phyloP scores from a whole-genome alignment of 2,888 invertebrate genomes.

The Entomobrya proxima region DNA sequence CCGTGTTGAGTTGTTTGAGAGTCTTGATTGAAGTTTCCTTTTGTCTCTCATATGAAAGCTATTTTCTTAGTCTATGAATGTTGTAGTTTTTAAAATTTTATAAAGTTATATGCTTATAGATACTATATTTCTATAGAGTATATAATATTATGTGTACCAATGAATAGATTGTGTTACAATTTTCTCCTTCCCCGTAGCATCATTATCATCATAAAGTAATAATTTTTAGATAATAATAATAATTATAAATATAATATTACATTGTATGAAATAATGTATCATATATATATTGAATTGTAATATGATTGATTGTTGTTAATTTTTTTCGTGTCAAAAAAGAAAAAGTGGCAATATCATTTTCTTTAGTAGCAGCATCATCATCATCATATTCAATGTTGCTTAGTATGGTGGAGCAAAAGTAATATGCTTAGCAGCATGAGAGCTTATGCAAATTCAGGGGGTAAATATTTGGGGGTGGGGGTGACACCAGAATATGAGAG shows the following conservation, averaged over 20 bases:
- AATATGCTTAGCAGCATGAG: constrained; percentile 42
- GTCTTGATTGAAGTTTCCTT: neutral
- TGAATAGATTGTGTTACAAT: constrained; percentile 25
- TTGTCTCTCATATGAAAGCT: constrained; percentile 7
- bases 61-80: too few species aligned
- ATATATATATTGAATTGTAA: too few species aligned
- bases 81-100: neutral
- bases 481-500: neutral
- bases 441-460: constrained; percentile 54
- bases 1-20: constrained; percentile 15
- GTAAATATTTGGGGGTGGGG: constrained; percentile 23
- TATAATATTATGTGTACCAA: neutral
- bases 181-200: neutral
- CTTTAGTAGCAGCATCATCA: too few species aligned
- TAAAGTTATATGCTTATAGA: neutral
- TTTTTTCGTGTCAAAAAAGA: too few species aligned
- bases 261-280: too few species aligned
- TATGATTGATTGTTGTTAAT: too few species aligned
- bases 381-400: too few species aligned
- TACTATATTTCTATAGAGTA: neutral
- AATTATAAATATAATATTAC: neutral
- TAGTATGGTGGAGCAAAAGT: neutral
- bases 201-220: neutral
- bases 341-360: too few species aligned
- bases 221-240: too few species aligned